A percentile compares a stretch with the other conserved stretches of the same genome.
Evolutionary conservation across 1,140 invertebrate genomes (phyloP).

Genomic region (Gonatopus flavifemur): DNA sequence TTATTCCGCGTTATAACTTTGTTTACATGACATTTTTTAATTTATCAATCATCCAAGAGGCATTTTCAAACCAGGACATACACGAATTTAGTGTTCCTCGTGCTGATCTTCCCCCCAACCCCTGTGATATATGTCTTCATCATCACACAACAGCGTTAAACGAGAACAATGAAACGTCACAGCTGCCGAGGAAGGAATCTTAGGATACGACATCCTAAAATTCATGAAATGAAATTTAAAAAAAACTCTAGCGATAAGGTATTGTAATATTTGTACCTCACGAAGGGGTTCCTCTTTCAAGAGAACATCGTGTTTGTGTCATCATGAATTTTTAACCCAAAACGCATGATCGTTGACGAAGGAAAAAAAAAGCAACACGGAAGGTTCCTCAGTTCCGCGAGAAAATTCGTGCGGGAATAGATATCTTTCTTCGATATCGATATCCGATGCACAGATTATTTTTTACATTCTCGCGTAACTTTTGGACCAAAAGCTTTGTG

Average conservation of each 20-base stretch:
- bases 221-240: not conserved
- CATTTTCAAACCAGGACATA: too few species aligned
- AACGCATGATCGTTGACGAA: not conserved
- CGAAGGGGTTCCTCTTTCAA: too few species aligned
- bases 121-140: too few species aligned
- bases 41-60: too few species aligned
- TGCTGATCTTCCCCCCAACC: too few species aligned
- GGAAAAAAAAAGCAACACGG: not conserved
- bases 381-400: conserved; percentile 21
- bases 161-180: too few species aligned
- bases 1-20: too few species aligned
- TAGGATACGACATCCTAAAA: not conserved
- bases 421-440: conserved; percentile 16
- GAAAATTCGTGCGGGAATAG: not conserved
- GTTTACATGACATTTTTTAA: too few species aligned
- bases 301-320: conserved; percentile 20
- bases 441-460: conserved; percentile 6
- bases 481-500: conserved; percentile 29
- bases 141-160: too few species aligned
- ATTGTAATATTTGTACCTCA: too few species aligned
- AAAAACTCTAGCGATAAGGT: conserved; percentile 8
- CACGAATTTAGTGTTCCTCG: too few species aligned
- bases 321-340: conserved; percentile 16
- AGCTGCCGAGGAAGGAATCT: too few species aligned
- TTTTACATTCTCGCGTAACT: conserved; percentile 17